Evolutionary conservation across 2,888 invertebrate species (phyloP), one percentile per base, ranked within the genome.

Genomic region (Itoplectis maculator): DNA sequence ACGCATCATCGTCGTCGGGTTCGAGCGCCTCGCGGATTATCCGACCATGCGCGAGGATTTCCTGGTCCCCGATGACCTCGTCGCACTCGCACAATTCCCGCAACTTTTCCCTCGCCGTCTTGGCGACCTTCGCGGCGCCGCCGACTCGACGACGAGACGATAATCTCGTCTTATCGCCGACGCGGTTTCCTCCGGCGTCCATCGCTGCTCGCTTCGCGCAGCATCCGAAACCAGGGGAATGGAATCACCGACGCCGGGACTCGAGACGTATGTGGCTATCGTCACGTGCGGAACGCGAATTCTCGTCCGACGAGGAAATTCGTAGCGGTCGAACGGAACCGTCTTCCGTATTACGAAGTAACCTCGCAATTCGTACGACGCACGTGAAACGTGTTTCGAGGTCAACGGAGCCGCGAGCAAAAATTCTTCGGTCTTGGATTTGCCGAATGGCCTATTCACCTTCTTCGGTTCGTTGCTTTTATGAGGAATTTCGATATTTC

Each of bases 31-130:
- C 83, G 6, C 85, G 82, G 0, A 81, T 85, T 15, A 88, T 84
- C 8, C 86, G 78, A 1, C 86, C 88, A 8, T 89, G 78, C 2
- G 83, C 84, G 9, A 84, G 74, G 15, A 90, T 73, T 45, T 89
- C 88, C 20, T 86, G 87, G 0, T 83, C 66, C 15, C 89, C 88
- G 8, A 90, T 70, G 15, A 90, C 73, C 35, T 88, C 79, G 7
- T 89, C 87, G 81, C 89, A 88, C 29, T 88, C 80, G 42, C 85
- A 87, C 1, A 90, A 77, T 54, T 87, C 86, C 11, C 66, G 81
- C 15, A 89, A 11, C 72, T 87, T 87, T 0, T 83, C 84, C 9
- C 70, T 86, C 8, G 76, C 73, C 8, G 72, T 80, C 51, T 56
- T 75, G 59, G 23, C 59, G 56, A 65, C 51, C 73, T 72, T 73